Conservation (phyloP, 2,888 invertebrate species). For the Lithophane ornitopus region DNA sequence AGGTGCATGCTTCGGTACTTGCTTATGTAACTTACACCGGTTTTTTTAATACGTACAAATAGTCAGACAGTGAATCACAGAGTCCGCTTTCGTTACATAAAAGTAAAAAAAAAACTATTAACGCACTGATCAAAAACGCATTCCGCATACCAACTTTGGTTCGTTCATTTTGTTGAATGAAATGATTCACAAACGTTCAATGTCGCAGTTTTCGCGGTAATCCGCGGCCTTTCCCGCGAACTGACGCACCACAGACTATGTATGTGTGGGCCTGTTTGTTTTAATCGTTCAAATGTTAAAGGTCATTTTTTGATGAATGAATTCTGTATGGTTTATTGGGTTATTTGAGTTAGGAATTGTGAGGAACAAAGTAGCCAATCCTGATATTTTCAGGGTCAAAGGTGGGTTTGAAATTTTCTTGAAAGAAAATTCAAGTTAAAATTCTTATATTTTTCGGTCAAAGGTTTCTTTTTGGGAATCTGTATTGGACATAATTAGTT, state of each 20-base stretch:
- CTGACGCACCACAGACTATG: conserved; percentile 58
- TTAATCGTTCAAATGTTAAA: conserved; percentile 28
- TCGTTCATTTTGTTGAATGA: conserved; percentile 66
- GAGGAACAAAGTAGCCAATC: neutral
- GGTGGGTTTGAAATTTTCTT: neutral
- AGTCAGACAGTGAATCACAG: conserved; percentile 60
- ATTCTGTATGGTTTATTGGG: neutral
- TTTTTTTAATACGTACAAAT: conserved; percentile 41
- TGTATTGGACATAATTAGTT: neutral
- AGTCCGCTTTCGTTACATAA: conserved; percentile 37
- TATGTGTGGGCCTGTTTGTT: conserved; percentile 41
- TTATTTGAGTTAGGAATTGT: neutral
- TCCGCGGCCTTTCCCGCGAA: conserved; percentile 72
- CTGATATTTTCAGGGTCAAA: neutral
- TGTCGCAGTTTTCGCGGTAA: conserved; percentile 73
- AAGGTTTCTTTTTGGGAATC: neutral
- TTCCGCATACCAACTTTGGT: conserved; percentile 58
- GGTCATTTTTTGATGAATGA: conserved; percentile 43
- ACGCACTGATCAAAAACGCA: conserved; percentile 58
- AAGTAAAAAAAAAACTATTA: conserved; percentile 42
- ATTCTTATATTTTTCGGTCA: neutral
- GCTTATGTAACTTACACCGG: neutral
- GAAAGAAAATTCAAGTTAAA: neutral
- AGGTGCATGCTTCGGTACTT: neutral
- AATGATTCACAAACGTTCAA: conserved; percentile 70